Base-by-base conservation (phyloP, 2,113 vertebrate genomes). In the Acanthochromis polyacanthus region DNA sequence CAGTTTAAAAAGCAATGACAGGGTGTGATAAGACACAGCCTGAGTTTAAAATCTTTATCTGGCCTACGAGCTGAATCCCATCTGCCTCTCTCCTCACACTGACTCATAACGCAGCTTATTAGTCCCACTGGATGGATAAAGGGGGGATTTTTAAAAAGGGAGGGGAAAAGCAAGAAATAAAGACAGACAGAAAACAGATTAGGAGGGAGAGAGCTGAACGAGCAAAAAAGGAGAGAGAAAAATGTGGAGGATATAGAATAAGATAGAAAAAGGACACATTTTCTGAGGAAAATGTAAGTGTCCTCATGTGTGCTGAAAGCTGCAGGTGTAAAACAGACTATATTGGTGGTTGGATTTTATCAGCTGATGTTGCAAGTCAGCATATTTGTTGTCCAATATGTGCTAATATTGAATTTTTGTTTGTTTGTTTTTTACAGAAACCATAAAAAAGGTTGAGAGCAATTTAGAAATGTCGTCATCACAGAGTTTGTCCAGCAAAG, bases 31-130 rank as follows among this genome's bases (percentile, higher is more conserved):
- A 75, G 61, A 74, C 80, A 63, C 59, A 76, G 75, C 51, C 3
- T 5, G 16, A 74, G 78, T 80, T 68, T 84, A 67, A 85, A 82
- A 75, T 36, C 70, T 66, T 87, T 78, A 82, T 80, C 72, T 50
- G 65, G 72, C 52, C 50, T 61, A 75, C 50, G 17, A 85, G 62
- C 61, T 56, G 38, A 82, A 82, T 84, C 70, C 83, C 76, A 87
- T 81, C 74, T 85, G 51, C 64, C 59, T 87, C 45, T 64, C 72
- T 78, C 69, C 78, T 75, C 71, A 30, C 62, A 66, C 55, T 56
- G 71, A 76, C 69, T 82, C 72, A 75, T 40, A 75, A 86, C 32
- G 43, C 76, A 52, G 63, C 76, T 83, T 75, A 87, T 87, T 87
- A 81, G 76, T 74, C 74, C 58, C 71, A 56, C 65, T 74, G 38